Base-by-base conservation (phyloP, 2,888 invertebrate genomes). In the Diaprepes abbreviatus region DNA sequence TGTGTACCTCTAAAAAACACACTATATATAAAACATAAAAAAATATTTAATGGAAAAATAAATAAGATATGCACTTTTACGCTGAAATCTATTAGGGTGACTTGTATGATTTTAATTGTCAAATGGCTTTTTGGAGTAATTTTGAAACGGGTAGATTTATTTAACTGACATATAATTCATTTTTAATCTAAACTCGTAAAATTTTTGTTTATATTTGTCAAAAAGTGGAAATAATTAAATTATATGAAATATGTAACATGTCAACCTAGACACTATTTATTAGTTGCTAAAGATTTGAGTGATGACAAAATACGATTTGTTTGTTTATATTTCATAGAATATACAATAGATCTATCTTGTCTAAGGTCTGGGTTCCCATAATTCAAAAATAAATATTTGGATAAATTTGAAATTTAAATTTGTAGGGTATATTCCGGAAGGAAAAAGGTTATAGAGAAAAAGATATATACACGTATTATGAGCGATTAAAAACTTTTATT, bases 331-430 rank as follows among this genome's bases (percentile, higher is more conserved):
- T 57, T 14, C n/a, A 24, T 14, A 19, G 5, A 12, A 35, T 65
- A 65, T 36, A 65, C 57, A 65, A 65, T 65, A 36, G 43, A n/a
- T 17, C 19, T 40, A 10, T 36, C 24, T 24, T 65, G 65, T 48
- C 48, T 48, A 57, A 65, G 65, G 65, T 65, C 57, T 65, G 24
- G 65, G 57, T 45, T 65, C 57, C 36, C 65, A 57, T 65, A 45
- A 48, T 21, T 57, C 43, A 5, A 19, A 57, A 31, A 36, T 33
- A 54, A 57, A 54, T 36, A 36, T 48, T 62, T 35, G 24, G 17
- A 21, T 43, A 19, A 19, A 19, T 9, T n/a, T 43, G 14, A 40
- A 40, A 40, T 9, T 2, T 5, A n/a, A n/a, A n/a, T n/a, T 17
- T 40, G 1, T 7, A 9, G 40, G 14, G 12, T 36, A 36, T 2